A percentile compares a stretch with the other conserved stretches of the same genome.
phyloP scores from a whole-genome alignment of 2,888 invertebrate genomes.

The Gibbula magus region DNA sequence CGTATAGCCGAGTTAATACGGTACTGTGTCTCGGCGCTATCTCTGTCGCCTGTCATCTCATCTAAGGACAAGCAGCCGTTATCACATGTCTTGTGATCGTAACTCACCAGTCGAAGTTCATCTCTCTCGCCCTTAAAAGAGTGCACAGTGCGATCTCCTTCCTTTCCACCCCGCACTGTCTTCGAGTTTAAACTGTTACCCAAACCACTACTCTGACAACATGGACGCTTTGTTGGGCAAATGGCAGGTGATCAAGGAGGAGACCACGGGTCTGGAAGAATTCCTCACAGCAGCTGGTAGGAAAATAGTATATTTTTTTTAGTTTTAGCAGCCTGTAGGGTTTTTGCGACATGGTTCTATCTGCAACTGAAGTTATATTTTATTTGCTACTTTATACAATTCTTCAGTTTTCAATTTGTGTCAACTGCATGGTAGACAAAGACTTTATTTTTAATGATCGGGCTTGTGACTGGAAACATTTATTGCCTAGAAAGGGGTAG shows the following conservation, averaged over 20 bases:
- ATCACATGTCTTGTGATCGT: neutral
- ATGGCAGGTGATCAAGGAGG: constrained; percentile 16
- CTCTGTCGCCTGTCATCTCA: neutral
- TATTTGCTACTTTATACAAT: neutral
- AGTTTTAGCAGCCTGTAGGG: neutral
- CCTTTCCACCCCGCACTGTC: neutral
- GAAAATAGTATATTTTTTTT: neutral
- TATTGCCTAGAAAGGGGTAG: no score
- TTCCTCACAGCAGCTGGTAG: constrained; percentile 8
- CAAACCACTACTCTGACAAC: neutral
- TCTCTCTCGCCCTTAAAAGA: neutral
- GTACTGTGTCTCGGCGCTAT: no score
- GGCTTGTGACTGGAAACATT: no score
- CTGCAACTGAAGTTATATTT: neutral
- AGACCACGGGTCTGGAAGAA: constrained; percentile 6
- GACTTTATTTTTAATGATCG: no score
- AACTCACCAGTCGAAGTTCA: neutral
- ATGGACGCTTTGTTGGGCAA: constrained; percentile 15
- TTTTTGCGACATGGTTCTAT: neutral
- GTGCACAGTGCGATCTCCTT: neutral
- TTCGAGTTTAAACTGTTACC: neutral
- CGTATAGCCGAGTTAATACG: no score
- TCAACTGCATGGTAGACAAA: no score
- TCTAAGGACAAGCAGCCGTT: neutral
- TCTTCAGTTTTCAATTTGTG: no score